phyloP scores from a whole-genome alignment of 2,888 invertebrate species.

The Dorcus parallelipipedus region DNA sequence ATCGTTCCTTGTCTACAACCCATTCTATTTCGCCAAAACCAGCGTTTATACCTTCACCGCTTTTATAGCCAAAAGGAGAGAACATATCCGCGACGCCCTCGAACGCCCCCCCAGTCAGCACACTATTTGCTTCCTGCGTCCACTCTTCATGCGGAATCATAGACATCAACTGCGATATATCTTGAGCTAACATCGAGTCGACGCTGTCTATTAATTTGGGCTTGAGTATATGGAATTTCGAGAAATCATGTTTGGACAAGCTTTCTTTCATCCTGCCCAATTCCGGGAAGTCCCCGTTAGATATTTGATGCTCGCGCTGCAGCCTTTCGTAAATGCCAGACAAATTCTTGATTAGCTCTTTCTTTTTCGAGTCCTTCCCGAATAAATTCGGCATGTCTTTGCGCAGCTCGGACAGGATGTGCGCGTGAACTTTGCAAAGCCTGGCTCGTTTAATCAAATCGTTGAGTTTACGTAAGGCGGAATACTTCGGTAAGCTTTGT shows the following conservation, averaged over 20 bases:
- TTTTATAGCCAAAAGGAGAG: slow-evolving; percentile 89
- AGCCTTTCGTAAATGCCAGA: slow-evolving; percentile 83
- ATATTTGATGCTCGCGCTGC: slow-evolving; percentile 89
- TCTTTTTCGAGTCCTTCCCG: slow-evolving; percentile 94
- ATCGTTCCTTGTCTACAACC: slow-evolving; percentile 89
- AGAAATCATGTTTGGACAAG: slow-evolving; percentile 84
- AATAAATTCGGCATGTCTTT: slow-evolving; percentile 97
- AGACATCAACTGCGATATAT: slow-evolving; percentile 92
- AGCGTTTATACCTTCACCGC: slow-evolving; percentile 93
- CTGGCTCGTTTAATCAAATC: slow-evolving; percentile 96
- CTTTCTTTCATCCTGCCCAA: slow-evolving; percentile 89
- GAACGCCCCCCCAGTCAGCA: slow-evolving; percentile 82
- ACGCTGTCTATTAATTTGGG: slow-evolving; percentile 87
- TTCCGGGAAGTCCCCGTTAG: slow-evolving; percentile 96
- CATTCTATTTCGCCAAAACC: slow-evolving; percentile 94
- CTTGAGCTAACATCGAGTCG: slow-evolving; percentile 91
- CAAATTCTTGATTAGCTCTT: slow-evolving; percentile 90
- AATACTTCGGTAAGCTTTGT: slow-evolving; percentile 92
- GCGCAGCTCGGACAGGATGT: slow-evolving; percentile 88
- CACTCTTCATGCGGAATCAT: slow-evolving; percentile 71
- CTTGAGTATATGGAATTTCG: slow-evolving; percentile 87
- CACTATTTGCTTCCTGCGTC: slow-evolving; percentile 22
- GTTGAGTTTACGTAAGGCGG: slow-evolving; percentile 93
- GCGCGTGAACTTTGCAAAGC: slow-evolving; percentile 96
- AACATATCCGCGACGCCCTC: slow-evolving; percentile 75